Percentiles rank a stretch among this genome's conserved stretches.
phyloP scores from a whole-genome alignment of 1,140 invertebrate species.

The Bombus impatiens region DNA sequence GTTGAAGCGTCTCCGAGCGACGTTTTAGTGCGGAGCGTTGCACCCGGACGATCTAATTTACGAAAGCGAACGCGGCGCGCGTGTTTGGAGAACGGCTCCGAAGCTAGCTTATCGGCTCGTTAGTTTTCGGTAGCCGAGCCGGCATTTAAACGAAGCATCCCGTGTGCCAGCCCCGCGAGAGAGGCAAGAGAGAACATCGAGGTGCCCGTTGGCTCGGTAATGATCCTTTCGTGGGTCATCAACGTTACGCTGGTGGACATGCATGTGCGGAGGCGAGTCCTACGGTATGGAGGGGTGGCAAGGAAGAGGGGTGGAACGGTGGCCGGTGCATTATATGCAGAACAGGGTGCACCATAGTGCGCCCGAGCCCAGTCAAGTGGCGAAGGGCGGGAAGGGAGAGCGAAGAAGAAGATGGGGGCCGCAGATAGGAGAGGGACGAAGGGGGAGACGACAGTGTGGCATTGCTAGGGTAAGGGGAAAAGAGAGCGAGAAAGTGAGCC shows the following conservation, averaged over 20 bases:
- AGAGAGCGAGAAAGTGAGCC: conserved; percentile 44
- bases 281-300: conserved; percentile 5
- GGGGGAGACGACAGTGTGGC: conserved; percentile 26
- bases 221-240: conserved; percentile 78
- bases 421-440: conserved; percentile 32
- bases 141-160: conserved; percentile 41
- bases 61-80: background rate
- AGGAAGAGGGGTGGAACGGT: conserved; percentile 60
- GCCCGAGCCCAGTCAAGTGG: conserved; percentile 59
- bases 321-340: conserved; percentile 81
- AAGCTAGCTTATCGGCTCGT: conserved; percentile 50
- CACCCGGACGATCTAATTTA: conserved; percentile 26
- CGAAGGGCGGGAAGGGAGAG: conserved; percentile 38
- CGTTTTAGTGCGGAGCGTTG: background rate
- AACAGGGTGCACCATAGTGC: conserved; percentile 79
- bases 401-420: conserved; percentile 54
- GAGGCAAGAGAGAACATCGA: conserved; percentile 1
- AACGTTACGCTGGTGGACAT: conserved; percentile 64
- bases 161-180: background rate
- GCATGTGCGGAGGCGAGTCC: conserved; percentile 47
- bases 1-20: background rate
- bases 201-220: conserved; percentile 65
- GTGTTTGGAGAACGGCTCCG: background rate
- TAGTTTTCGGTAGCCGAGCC: conserved; percentile 56
- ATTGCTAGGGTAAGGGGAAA: conserved; percentile 60